Conservation (phyloP, 2,797 vertebrate genomes). For the Rhincodon typus region DNA sequence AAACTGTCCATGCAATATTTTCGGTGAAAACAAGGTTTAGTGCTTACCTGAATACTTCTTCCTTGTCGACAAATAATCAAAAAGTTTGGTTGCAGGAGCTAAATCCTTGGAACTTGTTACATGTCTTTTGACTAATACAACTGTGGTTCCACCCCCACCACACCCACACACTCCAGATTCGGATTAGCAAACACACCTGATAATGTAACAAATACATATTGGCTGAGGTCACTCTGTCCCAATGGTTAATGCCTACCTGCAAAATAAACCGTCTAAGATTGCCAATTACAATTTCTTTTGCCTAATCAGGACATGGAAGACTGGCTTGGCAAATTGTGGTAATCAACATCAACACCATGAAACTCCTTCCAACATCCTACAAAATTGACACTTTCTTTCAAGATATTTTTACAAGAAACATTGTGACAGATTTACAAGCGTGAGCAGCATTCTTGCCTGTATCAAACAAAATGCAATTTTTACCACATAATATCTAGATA, state of each 20-base stretch:
- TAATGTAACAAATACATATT: conserved; percentile 16
- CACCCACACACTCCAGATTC: background rate
- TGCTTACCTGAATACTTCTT: background rate
- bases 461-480: background rate
- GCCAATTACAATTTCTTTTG: background rate
- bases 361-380: background rate
- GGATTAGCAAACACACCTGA: conserved; percentile 12
- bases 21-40: background rate
- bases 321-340: background rate
- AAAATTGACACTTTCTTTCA: background rate
- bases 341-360: background rate
- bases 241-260: background rate
- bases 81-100: background rate
- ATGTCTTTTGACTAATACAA: background rate
- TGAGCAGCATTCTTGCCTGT: background rate
- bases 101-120: background rate
- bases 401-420: background rate
- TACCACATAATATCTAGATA: no score
- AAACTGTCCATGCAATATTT: background rate
- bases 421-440: background rate
- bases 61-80: background rate
- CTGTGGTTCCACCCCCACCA: background rate
- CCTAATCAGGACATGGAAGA: background rate
- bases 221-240: background rate
- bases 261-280: background rate